Percentiles rank a stretch among this genome's conserved stretches.
phyloP scores from a whole-genome alignment of 2,113 vertebrate genomes.

The Dromas ardeola region DNA sequence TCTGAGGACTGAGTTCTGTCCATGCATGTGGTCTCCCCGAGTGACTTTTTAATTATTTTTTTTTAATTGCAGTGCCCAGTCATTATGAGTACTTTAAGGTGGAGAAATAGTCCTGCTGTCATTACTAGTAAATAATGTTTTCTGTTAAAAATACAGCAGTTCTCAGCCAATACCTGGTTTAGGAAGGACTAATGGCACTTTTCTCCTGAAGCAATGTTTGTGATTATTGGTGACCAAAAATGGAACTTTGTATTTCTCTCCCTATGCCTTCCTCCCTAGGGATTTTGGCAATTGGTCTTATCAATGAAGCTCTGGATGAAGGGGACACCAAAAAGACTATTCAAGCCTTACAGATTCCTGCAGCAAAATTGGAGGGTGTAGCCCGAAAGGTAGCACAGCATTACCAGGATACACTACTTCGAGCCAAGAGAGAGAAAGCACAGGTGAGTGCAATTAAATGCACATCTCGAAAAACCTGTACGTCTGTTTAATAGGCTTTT shows the following conservation, averaged over 20 bases:
- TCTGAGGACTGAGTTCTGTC: neutral
- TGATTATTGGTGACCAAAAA: neutral
- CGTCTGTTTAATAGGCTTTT: neutral
- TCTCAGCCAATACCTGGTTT: neutral
- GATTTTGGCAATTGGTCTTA: constrained; percentile 92
- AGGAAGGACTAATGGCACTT: neutral
- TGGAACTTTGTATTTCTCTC: neutral
- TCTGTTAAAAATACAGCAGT: neutral
- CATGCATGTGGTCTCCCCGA: neutral
- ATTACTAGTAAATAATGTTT: neutral
- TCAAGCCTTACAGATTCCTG: constrained; percentile 85
- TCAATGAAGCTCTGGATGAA: constrained; percentile 95
- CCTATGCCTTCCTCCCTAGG: constrained; percentile 69
- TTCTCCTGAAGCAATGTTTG: neutral
- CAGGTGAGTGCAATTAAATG: constrained; percentile 77
- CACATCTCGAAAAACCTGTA: neutral
- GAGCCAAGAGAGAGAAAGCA: constrained; percentile 93
- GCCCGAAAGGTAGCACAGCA: constrained; percentile 86
- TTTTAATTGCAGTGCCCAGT: neutral
- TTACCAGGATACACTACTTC: constrained; percentile 91
- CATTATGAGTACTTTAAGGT: neutral
- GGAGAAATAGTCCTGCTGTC: neutral
- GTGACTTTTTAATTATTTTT: neutral
- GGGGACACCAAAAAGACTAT: constrained; percentile 88
- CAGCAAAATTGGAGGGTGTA: constrained; percentile 91